Conservation (phyloP, 2,113 vertebrate genomes). For the Coptodon rendalli region DNA sequence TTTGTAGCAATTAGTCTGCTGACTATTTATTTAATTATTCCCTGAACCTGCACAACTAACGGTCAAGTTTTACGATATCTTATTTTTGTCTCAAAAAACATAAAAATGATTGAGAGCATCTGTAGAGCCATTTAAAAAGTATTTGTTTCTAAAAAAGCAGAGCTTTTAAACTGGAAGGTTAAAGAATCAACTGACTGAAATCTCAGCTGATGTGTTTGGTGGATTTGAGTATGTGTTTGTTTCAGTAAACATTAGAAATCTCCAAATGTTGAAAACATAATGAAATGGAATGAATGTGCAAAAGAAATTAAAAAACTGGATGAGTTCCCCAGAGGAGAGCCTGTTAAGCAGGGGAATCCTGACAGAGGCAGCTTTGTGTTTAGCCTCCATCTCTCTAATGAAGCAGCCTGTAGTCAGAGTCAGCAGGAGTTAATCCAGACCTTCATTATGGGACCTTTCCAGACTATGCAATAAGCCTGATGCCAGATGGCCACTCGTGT, state of each 20-base stretch:
- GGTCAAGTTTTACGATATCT: background rate
- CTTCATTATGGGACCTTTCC: background rate
- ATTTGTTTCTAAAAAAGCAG: background rate
- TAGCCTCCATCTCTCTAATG: background rate
- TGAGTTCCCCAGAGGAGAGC: background rate
- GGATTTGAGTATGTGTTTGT: background rate
- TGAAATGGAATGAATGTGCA: background rate
- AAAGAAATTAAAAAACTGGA: background rate
- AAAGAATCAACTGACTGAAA: background rate
- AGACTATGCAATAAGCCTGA: constrained; percentile 7
- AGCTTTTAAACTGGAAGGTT: background rate
- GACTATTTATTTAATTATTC: background rate
- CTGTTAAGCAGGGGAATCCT: background rate
- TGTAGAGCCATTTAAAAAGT: background rate
- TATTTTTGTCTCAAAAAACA: background rate
- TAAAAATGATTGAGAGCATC: background rate
- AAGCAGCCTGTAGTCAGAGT: constrained; percentile 3
- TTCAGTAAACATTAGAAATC: background rate
- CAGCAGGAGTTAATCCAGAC: constrained; percentile 3
- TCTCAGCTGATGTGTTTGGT: background rate
- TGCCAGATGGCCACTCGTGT: constrained; percentile 2
- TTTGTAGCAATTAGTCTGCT: background rate
- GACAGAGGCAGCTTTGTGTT: background rate
- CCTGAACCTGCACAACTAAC: background rate
- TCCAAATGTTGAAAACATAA: background rate